Base-by-base conservation (phyloP, 1,140 invertebrate species). In the Aphelenchoides fujianensis region DNA sequence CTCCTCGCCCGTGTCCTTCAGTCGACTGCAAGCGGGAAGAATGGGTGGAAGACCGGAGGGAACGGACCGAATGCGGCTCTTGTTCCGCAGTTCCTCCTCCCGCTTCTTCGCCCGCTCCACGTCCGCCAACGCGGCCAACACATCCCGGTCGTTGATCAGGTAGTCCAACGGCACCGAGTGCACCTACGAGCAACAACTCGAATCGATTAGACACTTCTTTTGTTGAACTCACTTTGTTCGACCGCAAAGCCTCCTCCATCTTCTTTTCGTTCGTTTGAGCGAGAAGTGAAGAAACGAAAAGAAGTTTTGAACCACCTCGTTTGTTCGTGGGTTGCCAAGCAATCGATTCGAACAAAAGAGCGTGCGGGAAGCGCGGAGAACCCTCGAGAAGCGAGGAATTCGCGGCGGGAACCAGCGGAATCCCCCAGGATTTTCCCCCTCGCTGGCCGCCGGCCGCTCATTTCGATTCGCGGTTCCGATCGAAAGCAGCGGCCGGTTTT, bases 81-180 rank as follows among this genome's bases (percentile, higher is more conserved):
- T 66, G 36, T 66, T 66, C 53, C 63, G 16, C 34, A 66, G 32
- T 37, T 66, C 63, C 16, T n/a, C 63, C 31, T 66, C 63, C 7
- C 63, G 16, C 34, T 66, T 66, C 28, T 35, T 66, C 1, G 63
- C 63, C 32, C 27, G 23, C 31, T 66, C 63, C 12, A 66, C 63
- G 31, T 66, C 63, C 1, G 63, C 63, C 63, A 66, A 66, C 63
- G 63, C 63, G 1, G 63, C 63, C 63, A 66, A 36, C 37, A 66
- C 63, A 66, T 66, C 63, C 12, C 63, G 63, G 34, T 66, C 63
- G n/a, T 37, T 64, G 1, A 66, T 34, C 1, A 66, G 3, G 53
- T 19, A 66, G 1, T 66, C 32, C 12, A 66, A 16, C 34, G 63
- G 63, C 23, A 66, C 31, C 23, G 63, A 59, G 19, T 5, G 12